A percentile compares a stretch with the other conserved stretches of the same genome.
Evolutionary conservation across 1,140 invertebrate genomes (phyloP).

Genomic region (Drosophila trapezifrons): DNA sequence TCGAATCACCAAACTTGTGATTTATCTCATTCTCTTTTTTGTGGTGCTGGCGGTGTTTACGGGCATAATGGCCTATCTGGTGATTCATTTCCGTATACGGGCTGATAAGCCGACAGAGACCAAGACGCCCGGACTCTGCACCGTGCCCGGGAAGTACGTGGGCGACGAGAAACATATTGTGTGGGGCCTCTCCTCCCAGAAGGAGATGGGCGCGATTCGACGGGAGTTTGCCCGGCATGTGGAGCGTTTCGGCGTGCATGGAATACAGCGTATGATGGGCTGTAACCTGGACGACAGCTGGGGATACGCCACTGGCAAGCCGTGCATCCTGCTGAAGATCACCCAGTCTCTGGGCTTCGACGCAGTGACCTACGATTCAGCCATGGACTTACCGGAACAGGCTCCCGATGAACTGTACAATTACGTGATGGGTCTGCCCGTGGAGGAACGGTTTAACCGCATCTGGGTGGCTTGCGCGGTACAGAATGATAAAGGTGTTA

Average conservation of each 20-base stretch:
- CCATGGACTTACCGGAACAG: slow-evolving; percentile 17
- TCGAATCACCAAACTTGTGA: slow-evolving; percentile 10
- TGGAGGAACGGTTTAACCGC: slow-evolving; percentile 38
- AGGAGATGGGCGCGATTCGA: slow-evolving; percentile 8
- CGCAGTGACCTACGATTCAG: slow-evolving; percentile 35
- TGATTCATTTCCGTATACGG: background rate
- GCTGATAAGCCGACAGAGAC: slow-evolving; percentile 6
- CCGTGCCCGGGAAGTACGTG: slow-evolving; percentile 23
- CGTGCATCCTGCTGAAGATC: slow-evolving; percentile 58
- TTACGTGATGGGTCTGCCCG: slow-evolving; percentile 20
- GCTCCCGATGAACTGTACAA: slow-evolving; percentile 38
- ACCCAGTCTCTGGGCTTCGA: slow-evolving; percentile 50
- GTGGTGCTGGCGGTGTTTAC: background rate
- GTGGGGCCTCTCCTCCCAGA: slow-evolving; percentile 1
- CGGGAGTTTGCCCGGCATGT: slow-evolving; percentile 25
- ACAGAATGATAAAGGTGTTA: background rate
- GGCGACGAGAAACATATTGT: slow-evolving; percentile 38
- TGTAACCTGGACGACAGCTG: slow-evolving; percentile 56
- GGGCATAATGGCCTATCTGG: background rate
- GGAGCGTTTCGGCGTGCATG: slow-evolving; percentile 16
- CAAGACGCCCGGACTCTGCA: slow-evolving; percentile 39
- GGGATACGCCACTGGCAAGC: slow-evolving; percentile 42
- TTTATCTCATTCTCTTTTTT: slow-evolving; percentile 24
- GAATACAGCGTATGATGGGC: slow-evolving; percentile 2
- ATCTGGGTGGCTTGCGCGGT: slow-evolving; percentile 51